Percentiles rank a stretch among this genome's conserved stretches.
Conservation (phyloP, 1,140 invertebrate genomes). For the Hetaerina americana region DNA sequence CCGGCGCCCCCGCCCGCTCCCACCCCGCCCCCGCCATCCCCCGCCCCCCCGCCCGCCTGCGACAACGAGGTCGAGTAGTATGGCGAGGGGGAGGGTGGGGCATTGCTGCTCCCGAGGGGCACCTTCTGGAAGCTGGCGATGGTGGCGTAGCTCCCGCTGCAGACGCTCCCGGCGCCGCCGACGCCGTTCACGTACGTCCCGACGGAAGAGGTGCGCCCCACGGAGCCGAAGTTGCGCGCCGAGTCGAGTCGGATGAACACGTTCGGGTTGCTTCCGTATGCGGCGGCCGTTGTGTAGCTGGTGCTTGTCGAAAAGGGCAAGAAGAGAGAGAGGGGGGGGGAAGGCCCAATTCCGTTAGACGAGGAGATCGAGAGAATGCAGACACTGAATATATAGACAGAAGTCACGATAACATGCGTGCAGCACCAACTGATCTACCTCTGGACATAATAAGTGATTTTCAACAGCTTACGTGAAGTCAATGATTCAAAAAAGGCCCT, state of each 20-base stretch:
- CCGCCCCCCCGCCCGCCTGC: neutral
- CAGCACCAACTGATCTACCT: no score
- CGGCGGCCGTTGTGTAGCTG: constrained; percentile 47
- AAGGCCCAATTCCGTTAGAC: neutral
- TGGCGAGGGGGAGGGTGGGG: constrained; percentile 42
- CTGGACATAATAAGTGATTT: no score
- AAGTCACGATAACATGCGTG: no score
- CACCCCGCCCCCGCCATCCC: neutral
- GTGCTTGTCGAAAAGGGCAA: constrained; percentile 28
- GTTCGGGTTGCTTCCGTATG: constrained; percentile 53
- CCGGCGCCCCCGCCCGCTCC: neutral
- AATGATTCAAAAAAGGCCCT: no score
- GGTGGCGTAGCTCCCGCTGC: constrained; percentile 63
- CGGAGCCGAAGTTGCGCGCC: constrained; percentile 18
- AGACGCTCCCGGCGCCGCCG: constrained; percentile 47
- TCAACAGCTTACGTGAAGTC: no score
- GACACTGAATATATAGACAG: neutral
- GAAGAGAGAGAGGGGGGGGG: neutral
- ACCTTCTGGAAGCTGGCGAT: constrained; percentile 61
- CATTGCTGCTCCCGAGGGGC: constrained; percentile 33
- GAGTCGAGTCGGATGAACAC: constrained; percentile 54
- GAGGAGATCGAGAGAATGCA: neutral
- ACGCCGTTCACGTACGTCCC: constrained; percentile 32
- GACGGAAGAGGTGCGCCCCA: neutral
- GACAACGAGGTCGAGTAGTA: constrained; percentile 36